Evolutionary conservation across 1,140 invertebrate genomes (phyloP).

Genomic region (Trypoxylus dichotomus): DNA sequence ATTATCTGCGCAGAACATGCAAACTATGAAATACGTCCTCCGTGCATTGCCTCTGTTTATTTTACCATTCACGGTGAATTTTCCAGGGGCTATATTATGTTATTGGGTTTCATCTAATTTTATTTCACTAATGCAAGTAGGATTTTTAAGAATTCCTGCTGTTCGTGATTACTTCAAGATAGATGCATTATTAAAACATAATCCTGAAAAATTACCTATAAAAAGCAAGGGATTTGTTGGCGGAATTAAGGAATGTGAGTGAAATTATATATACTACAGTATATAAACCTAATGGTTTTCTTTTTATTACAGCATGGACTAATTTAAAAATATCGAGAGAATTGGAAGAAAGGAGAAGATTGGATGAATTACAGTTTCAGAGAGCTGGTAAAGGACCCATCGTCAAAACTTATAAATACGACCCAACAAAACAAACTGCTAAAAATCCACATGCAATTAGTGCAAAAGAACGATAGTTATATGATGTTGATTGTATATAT

Average conservation of each 20-base stretch:
- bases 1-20: slow-evolving; percentile 64
- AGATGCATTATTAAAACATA: slow-evolving; percentile 63
- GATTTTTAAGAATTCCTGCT: slow-evolving; percentile 72
- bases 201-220: slow-evolving; percentile 60
- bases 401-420: slow-evolving; percentile 82
- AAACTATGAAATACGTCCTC: slow-evolving; percentile 73
- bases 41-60: slow-evolving; percentile 77
- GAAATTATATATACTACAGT: not conserved
- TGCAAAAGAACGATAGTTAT: slow-evolving; percentile 44
- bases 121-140: slow-evolving; percentile 84
- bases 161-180: slow-evolving; percentile 82
- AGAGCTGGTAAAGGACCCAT: slow-evolving; percentile 82
- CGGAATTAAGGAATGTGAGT: slow-evolving; percentile 82
- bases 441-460: slow-evolving; percentile 54
- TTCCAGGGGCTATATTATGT: slow-evolving; percentile 83
- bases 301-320: slow-evolving; percentile 66
- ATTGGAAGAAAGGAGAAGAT: slow-evolving; percentile 71
- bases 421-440: slow-evolving; percentile 70
- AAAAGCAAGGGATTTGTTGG: slow-evolving; percentile 77
- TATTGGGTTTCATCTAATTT: slow-evolving; percentile 92
- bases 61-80: slow-evolving; percentile 85
- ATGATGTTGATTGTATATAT: not conserved
- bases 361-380: slow-evolving; percentile 79
- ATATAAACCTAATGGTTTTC: not conserved
- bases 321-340: slow-evolving; percentile 82